A percentile compares a stretch with the other conserved stretches of the same genome.
Evolutionary conservation across 2,113 vertebrate genomes (phyloP).

Genomic region (Phaethornis superciliosus): DNA sequence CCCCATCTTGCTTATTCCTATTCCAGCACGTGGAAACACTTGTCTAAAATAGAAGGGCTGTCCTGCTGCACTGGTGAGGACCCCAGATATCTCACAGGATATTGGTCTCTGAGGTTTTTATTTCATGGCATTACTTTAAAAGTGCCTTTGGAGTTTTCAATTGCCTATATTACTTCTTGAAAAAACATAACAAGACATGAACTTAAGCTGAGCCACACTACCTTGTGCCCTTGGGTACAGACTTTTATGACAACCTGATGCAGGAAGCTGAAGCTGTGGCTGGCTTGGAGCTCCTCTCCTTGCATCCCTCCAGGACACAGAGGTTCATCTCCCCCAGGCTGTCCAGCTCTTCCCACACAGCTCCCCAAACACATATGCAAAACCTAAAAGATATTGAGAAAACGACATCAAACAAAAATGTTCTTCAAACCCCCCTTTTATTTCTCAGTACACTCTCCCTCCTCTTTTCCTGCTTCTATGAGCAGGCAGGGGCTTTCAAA

Average conservation of each 20-base stretch:
- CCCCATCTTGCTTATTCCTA: neutral
- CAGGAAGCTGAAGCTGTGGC: neutral
- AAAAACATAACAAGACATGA: neutral
- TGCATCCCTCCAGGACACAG: neutral
- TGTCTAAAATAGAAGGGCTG: neutral
- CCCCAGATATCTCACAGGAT: no score
- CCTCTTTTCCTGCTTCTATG: rapidly evolving
- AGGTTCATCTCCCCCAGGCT: neutral
- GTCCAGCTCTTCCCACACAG: neutral
- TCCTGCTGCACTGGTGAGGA: rapidly evolving
- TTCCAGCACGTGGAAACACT: neutral
- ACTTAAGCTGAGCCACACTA: neutral
- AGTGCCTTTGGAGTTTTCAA: neutral
- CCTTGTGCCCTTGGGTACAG: rapidly evolving
- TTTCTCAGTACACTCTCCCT: neutral
- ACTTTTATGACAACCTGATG: rapidly evolving
- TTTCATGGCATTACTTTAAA: neutral
- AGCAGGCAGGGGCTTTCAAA: neutral
- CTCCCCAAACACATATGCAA: neutral
- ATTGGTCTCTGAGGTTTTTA: neutral
- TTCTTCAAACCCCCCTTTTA: neutral
- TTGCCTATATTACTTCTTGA: neutral
- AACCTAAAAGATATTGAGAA: neutral
- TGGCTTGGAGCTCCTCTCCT: neutral
- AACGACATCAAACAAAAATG: rapidly evolving